Evolutionary conservation across 2,888 invertebrate genomes (phyloP), one percentile per base, ranked within the genome.

Genomic region (Panzeria rudis): DNA sequence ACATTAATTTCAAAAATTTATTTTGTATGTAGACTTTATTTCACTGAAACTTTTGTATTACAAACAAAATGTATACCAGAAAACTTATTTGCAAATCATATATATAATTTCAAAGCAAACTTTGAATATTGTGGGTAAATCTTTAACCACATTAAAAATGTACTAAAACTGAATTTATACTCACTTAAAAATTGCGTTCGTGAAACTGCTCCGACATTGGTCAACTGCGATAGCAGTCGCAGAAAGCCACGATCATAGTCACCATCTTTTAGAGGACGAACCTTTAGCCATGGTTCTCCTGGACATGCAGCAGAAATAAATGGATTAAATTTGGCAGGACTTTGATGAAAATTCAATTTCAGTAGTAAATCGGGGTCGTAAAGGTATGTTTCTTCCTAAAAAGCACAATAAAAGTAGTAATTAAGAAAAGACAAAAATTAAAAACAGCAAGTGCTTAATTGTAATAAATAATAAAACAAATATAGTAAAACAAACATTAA

Each of bases 191-290:
- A 98, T 89, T 96, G 95, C 88, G 96, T 95, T 89, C 95, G 94
- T 35, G 95, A 93, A 25, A 98, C 94, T 92, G 96, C 95, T 83
- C 98, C 98, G 20, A 98, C 97, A 84, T 94, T 94, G 2, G 98
- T 98, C 50, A 98, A 93, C 91, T 98, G 97, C 4, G 95, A 93
- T 11, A 98, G 93, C 68, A 98, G 93, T 88, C 96, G 94, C 73
- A 97, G 91, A 90, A 96, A 98, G 0, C 98, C 98, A 93, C 95
- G 96, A 87, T 97, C 96, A 92, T 95, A 98, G 90, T 98, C 98
- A 0, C 94, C 94, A 64, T 95, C 93, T 90, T 95, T 95, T 23
- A 98, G 93, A 0, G 98, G 97, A 87, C 98, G 94, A 32, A 98
- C 95, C 13, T 95, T 92, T 89, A 98, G 94, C 94, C 96, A 96